Conservation (phyloP, 2,888 invertebrate genomes). For the Leptinotarsa peninsularis region DNA sequence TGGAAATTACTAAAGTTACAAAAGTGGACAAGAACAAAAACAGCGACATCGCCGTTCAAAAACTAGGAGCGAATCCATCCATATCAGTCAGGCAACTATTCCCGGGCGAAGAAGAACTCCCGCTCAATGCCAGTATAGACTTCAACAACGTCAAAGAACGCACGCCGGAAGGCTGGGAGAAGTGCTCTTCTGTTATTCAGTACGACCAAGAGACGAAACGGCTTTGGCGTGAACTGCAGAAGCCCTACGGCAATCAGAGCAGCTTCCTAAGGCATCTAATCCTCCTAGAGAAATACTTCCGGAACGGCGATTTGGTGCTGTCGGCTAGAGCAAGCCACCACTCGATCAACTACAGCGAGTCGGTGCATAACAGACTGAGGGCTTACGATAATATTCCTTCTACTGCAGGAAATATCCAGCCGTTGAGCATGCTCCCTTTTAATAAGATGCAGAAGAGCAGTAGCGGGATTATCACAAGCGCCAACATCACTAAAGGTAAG, state of each 20-base stretch:
- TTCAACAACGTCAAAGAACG: slow-evolving; percentile 78
- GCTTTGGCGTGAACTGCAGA: slow-evolving; percentile 84
- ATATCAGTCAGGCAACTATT: slow-evolving; percentile 84
- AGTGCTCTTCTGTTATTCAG: slow-evolving; percentile 81
- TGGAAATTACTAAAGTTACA: slow-evolving; percentile 48
- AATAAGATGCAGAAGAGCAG: slow-evolving; percentile 58
- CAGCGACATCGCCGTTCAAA: slow-evolving; percentile 72
- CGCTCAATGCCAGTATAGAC: slow-evolving; percentile 80
- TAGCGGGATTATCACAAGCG: slow-evolving; percentile 52
- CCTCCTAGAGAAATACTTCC: slow-evolving; percentile 83
- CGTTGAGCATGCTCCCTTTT: slow-evolving; percentile 60
- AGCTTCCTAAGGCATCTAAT: slow-evolving; percentile 86
- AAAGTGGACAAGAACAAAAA: slow-evolving; percentile 62
- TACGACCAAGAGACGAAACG: slow-evolving; percentile 83
- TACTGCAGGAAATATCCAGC: slow-evolving; percentile 58
- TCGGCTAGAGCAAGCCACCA: slow-evolving; percentile 80
- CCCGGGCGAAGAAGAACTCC: slow-evolving; percentile 86
- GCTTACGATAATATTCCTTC: slow-evolving; percentile 78
- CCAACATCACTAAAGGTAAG: slow-evolving; percentile 35
- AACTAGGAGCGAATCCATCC: slow-evolving; percentile 83
- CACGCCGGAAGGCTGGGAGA: slow-evolving; percentile 88
- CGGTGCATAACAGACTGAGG: slow-evolving; percentile 80
- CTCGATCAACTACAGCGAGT: slow-evolving; percentile 82
- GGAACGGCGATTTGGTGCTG: slow-evolving; percentile 80
- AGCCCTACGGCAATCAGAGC: slow-evolving; percentile 89